These are phyloP conservation scores for Eupleurogrammus muticus DNA, from an alignment of 2,797 vertebrate species.

Conservation along the genomic window DNA sequence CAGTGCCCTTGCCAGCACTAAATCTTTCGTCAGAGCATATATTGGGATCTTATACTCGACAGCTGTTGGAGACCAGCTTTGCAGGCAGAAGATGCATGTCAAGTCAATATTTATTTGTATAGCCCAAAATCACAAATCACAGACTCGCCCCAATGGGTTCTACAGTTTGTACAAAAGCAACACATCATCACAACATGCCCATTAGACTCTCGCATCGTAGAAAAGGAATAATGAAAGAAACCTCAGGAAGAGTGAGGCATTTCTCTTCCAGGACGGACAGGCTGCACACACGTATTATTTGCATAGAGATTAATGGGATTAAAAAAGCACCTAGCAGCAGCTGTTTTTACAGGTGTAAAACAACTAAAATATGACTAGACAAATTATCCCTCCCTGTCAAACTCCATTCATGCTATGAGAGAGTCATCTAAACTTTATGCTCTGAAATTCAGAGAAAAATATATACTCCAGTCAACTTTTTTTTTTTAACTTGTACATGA, in stretches of 20 bases:
- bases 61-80: slow-evolving; percentile 14
- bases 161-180: no score
- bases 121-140: no score
- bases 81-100: slow-evolving; percentile 7
- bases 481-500: neutral
- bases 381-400: neutral
- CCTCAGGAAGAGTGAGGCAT: no score
- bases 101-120: no score
- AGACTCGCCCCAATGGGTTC: no score
- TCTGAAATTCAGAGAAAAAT: neutral
- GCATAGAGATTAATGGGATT: slow-evolving; percentile 19
- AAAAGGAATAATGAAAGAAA: no score
- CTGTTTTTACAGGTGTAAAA: slow-evolving; percentile 18
- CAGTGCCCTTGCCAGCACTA: neutral
- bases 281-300: no score
- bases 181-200: no score
- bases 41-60: neutral
- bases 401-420: neutral
- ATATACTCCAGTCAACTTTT: neutral
- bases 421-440: no score
- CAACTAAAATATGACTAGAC: neutral
- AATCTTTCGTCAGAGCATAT: neutral
- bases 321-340: neutral
- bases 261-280: no score
- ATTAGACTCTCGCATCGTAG: no score